Conservation (phyloP, 2,797 vertebrate genomes). For the Austrolebias charrua region DNA sequence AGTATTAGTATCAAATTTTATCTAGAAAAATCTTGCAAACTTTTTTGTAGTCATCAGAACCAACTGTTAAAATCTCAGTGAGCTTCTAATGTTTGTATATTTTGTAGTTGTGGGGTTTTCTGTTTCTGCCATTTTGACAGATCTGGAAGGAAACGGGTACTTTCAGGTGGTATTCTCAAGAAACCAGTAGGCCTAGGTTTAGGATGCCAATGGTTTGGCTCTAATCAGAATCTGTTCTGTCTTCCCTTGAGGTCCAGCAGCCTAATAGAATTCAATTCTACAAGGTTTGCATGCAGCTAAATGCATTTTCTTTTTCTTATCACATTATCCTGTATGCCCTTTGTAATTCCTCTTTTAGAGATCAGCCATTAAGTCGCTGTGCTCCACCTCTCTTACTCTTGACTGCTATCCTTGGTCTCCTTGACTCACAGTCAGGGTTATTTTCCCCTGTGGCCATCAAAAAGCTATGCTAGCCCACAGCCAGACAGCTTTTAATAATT, state of each 20-base stretch:
- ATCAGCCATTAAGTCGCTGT: slow-evolving; percentile 49
- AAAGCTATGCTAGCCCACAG: slow-evolving; percentile 36
- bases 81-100: slow-evolving; percentile 2
- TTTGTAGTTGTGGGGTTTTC: slow-evolving; percentile 7
- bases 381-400: slow-evolving; percentile 52
- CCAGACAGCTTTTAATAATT: slow-evolving; percentile 75
- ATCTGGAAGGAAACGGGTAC: neutral
- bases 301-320: slow-evolving; percentile 1
- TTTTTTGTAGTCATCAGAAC: too few relatives aligned
- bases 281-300: slow-evolving; percentile 20
- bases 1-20: too few relatives aligned
- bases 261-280: slow-evolving; percentile 17
- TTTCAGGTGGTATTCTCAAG: neutral
- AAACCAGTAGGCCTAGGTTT: neutral
- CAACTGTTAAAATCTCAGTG: neutral
- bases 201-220: neutral
- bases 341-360: slow-evolving; percentile 47
- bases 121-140: neutral
- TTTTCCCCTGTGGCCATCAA: slow-evolving; percentile 37
- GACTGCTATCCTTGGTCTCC: slow-evolving; percentile 44
- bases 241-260: slow-evolving; percentile 2
- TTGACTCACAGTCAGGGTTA: slow-evolving; percentile 36
- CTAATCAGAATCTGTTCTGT: neutral
- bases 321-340: slow-evolving; percentile 8
- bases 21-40: too few relatives aligned